Base-by-base conservation (phyloP, 2,797 vertebrate species). In the Ctenopoma kingsleyae region DNA sequence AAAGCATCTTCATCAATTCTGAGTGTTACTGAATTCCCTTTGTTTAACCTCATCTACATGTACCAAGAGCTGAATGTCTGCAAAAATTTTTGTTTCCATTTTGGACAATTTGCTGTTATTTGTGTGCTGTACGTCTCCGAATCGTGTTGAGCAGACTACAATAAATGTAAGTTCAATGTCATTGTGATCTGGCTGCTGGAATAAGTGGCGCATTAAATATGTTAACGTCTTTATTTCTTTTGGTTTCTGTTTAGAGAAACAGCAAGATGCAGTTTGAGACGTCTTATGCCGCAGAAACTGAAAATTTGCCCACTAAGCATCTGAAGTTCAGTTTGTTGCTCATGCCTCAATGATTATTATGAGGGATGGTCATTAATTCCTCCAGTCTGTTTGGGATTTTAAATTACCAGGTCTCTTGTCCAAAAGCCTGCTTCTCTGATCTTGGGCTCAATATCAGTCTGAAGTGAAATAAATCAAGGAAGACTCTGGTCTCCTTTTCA, bases 401-500 rank as follows among this genome's bases (percentile, higher is more conserved):
- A 12, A 61, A 27, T 20, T 11, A 15, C 8, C 2, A 4, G 20
- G 17, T 23, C 38, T 35, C 38, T 36, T 27, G 49, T 59, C 41
- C 10, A 3, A 16, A 19, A 12, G 36, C 62, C 55, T 58, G 36
- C 10, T 1, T 22, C 49, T 64, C 57, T 32, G 58, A 57, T 53
- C 47, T 68, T 23, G 55, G 66, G 44, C 57, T 40, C 51, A 2
- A 48, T 10, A 49, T 74, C 74, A n/a, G 61, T 1, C 23, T 27
- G 67, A 67, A 13, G 43, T 53, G 35, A 56, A 56, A 67, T 62
- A 68, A 78, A 76, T 80, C 61, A 68, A n/a, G 23, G 20, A 41
- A 15, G 49, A 16, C 55, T 49, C 60, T 1, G 44, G 52, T 50
- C 41, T 58, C 46, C 68, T 36, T 38, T 27, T 51, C 48, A 74